A percentile compares a stretch with the other conserved stretches of the same genome.
phyloP scores from a whole-genome alignment of 2,888 invertebrate species.

The Spisula subtruncata region DNA sequence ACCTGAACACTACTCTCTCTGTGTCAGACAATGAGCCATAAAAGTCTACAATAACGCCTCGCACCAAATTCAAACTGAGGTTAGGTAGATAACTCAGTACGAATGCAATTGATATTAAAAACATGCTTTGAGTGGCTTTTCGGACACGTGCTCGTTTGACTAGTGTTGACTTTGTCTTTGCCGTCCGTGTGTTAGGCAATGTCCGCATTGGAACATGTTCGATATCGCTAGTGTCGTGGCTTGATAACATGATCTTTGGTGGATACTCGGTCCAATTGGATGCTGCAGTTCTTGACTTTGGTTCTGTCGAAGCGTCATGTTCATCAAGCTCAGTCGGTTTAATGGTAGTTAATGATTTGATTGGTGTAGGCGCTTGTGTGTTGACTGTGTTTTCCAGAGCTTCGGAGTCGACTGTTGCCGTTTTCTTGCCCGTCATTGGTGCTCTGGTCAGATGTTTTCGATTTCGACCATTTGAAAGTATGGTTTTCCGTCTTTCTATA shows the following conservation, averaged over 20 bases:
- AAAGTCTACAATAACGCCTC: slow-evolving; percentile 56
- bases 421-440: not conserved
- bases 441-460: not conserved
- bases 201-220: slow-evolving; percentile 29
- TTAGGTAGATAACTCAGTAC: slow-evolving; percentile 71
- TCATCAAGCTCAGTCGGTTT: not conserved
- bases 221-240: slow-evolving; percentile 20
- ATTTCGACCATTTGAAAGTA: not conserved
- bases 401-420: slow-evolving; percentile 36
- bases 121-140: slow-evolving; percentile 74
- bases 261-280: slow-evolving; percentile 23
- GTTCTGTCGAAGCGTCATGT: not conserved
- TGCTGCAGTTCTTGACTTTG: slow-evolving; percentile 2
- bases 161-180: slow-evolving; percentile 37
- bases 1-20: slow-evolving; percentile 65
- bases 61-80: slow-evolving; percentile 55
- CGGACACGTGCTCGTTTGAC: slow-evolving; percentile 51
- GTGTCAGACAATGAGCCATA: slow-evolving; percentile 62
- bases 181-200: slow-evolving; percentile 25
- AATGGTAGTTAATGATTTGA: not conserved
- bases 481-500: slow-evolving; percentile 49
- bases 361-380: not conserved
- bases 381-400: slow-evolving; percentile 15
- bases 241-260: too few species aligned
- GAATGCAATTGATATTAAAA: slow-evolving; percentile 71